Conservation (phyloP, 2,797 vertebrate genomes). For the Characodon lateralis region DNA sequence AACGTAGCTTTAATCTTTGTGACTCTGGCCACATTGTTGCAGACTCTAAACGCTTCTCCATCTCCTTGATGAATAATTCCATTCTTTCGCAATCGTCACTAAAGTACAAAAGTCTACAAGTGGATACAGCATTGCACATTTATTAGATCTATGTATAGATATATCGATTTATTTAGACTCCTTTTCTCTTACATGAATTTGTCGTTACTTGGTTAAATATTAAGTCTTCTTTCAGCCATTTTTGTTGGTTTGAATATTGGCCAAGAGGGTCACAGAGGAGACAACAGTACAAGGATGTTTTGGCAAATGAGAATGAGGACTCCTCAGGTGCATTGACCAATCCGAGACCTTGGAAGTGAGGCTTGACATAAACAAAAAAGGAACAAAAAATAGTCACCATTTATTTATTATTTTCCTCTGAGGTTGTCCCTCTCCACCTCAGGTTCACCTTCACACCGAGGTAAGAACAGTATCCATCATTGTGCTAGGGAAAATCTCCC, state of each 20-base stretch:
- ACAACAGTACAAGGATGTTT: slow-evolving; percentile 82
- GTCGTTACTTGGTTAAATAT: slow-evolving; percentile 56
- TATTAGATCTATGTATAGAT: slow-evolving; percentile 78
- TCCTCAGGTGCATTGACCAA: slow-evolving; percentile 74
- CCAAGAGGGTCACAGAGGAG: slow-evolving; percentile 69
- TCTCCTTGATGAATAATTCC: slow-evolving; percentile 63
- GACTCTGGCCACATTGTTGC: slow-evolving; percentile 23
- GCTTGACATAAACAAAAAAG: slow-evolving; percentile 66
- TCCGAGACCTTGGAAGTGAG: slow-evolving; percentile 52
- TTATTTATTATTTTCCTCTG: slow-evolving; percentile 62
- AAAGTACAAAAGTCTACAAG: slow-evolving; percentile 68
- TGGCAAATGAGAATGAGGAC: slow-evolving; percentile 86
- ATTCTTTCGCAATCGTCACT: slow-evolving; percentile 73
- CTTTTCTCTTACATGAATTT: slow-evolving; percentile 70
- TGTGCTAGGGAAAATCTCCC: slow-evolving; percentile 90
- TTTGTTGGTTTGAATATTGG: slow-evolving; percentile 77
- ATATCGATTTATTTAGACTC: slow-evolving; percentile 76
- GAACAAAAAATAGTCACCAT: slow-evolving; percentile 67
- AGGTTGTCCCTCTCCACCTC: slow-evolving; percentile 77
- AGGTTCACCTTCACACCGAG: slow-evolving; percentile 87
- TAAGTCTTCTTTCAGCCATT: slow-evolving; percentile 57
- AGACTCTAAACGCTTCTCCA: slow-evolving; percentile 17
- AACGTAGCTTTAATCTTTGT: slow-evolving; percentile 53
- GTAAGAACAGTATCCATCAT: slow-evolving; percentile 89
- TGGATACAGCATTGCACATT: slow-evolving; percentile 86